phyloP scores from a whole-genome alignment of 2,113 vertebrate genomes.

The Pagrus major region DNA sequence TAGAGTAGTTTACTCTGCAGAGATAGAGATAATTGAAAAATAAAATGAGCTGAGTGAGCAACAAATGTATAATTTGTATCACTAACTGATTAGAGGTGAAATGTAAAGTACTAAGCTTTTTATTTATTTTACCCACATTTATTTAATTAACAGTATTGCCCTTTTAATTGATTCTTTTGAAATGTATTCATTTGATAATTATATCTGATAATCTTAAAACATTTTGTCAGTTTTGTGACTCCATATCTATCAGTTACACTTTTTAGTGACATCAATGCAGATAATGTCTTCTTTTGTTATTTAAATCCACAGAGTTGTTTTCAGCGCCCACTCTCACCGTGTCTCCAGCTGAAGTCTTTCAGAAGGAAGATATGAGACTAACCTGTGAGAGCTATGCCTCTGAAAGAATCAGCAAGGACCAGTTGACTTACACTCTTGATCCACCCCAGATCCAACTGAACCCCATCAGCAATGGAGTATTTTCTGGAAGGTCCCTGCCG shows the following conservation, averaged over 20 bases:
- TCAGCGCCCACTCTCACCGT: slow-evolving; percentile 77
- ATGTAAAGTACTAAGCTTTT: not conserved
- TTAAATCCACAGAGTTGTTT: slow-evolving; percentile 79
- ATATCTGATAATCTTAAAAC: not conserved
- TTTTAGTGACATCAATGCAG: not conserved
- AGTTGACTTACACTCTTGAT: slow-evolving; percentile 75
- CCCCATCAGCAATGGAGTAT: slow-evolving; percentile 13
- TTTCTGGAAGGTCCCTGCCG: not conserved
- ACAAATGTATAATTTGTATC: no score
- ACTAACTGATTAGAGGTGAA: no score
- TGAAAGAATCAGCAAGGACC: slow-evolving; percentile 47
- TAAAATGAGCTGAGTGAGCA: not conserved
- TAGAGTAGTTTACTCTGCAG: no score
- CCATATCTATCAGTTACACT: not conserved
- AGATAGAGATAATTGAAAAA: not conserved
- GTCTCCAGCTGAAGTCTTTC: slow-evolving; percentile 71
- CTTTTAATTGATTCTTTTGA: not conserved
- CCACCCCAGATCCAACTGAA: not conserved
- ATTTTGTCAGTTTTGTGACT: not conserved
- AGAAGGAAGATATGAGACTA: slow-evolving; percentile 60
- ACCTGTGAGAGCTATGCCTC: slow-evolving; percentile 54
- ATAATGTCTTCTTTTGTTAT: not conserved
- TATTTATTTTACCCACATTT: not conserved
- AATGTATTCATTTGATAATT: not conserved
- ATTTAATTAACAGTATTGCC: not conserved